These are phyloP conservation scores for Leuciscus waleckii DNA, from an alignment of 2,797 vertebrate species.

Conservation along the genomic window DNA sequence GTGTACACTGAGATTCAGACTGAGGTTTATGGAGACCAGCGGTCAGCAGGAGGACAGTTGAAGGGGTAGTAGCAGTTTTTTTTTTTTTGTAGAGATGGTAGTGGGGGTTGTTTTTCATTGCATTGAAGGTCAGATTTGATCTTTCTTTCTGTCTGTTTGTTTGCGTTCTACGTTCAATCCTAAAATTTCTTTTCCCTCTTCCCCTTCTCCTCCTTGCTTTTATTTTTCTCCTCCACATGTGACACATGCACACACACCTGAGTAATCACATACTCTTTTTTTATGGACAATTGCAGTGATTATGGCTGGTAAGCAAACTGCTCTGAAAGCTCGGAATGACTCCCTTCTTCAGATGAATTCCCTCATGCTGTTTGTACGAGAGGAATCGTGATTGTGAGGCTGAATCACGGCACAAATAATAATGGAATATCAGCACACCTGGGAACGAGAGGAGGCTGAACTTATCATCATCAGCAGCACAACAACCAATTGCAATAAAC, in stretches of 20 bases:
- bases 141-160: constrained; percentile 29
- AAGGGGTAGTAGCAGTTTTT: background rate
- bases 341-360: constrained; percentile 41
- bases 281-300: constrained; percentile 39
- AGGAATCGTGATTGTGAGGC: constrained; percentile 46
- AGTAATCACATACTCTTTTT: constrained; percentile 33
- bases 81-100: background rate
- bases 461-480: constrained; percentile 28
- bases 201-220: background rate
- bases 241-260: constrained; percentile 21
- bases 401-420: constrained; percentile 46
- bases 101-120: constrained; percentile 24
- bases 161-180: constrained; percentile 18
- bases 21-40: constrained; percentile 71
- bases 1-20: constrained; percentile 72
- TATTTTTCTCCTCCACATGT: constrained; percentile 26
- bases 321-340: constrained; percentile 37
- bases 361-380: constrained; percentile 38
- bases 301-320: constrained; percentile 52
- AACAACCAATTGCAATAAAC: constrained; percentile 26
- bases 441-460: constrained; percentile 37
- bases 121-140: constrained; percentile 39
- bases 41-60: constrained; percentile 66
- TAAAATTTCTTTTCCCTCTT: background rate
- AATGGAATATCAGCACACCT: constrained; percentile 54